Evolutionary conservation across 2,113 vertebrate genomes (phyloP).

Genomic region (Oreochromis aureus): DNA sequence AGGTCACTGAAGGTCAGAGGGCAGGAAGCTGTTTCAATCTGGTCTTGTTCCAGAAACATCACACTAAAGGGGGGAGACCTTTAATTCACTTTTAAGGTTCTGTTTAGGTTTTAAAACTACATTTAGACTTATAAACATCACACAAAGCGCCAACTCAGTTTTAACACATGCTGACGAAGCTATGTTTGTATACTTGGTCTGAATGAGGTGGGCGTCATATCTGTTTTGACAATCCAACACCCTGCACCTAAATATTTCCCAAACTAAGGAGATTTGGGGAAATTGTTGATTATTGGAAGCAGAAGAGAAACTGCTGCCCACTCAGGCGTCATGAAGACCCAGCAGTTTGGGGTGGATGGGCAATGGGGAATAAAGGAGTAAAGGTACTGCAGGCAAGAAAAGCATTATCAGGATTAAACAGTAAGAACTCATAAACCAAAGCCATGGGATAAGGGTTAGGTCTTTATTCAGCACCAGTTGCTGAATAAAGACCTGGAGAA

Average conservation of each 20-base stretch:
- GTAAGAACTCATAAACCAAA: background rate
- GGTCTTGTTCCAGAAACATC: background rate
- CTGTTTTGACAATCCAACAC: background rate
- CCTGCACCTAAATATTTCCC: background rate
- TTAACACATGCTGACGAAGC: background rate
- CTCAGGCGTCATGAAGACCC: background rate
- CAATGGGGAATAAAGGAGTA: background rate
- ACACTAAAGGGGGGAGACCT: background rate
- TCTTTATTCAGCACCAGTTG: background rate
- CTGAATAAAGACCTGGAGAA: rapidly evolving
- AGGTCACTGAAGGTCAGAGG: background rate
- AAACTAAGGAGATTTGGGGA: background rate
- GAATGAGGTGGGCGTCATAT: background rate
- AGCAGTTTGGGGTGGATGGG: background rate
- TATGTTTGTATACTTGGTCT: background rate
- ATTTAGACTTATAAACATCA: background rate
- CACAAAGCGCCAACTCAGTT: background rate
- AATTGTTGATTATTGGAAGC: background rate
- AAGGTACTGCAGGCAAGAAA: rapidly evolving
- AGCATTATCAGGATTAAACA: background rate
- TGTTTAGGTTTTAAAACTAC: rapidly evolving
- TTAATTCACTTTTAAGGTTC: background rate
- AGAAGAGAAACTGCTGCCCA: background rate
- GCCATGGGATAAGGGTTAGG: background rate
- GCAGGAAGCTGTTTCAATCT: background rate